Evolutionary conservation across 1,140 invertebrate species (phyloP).

Genomic region (Brachionus manjavacas): DNA sequence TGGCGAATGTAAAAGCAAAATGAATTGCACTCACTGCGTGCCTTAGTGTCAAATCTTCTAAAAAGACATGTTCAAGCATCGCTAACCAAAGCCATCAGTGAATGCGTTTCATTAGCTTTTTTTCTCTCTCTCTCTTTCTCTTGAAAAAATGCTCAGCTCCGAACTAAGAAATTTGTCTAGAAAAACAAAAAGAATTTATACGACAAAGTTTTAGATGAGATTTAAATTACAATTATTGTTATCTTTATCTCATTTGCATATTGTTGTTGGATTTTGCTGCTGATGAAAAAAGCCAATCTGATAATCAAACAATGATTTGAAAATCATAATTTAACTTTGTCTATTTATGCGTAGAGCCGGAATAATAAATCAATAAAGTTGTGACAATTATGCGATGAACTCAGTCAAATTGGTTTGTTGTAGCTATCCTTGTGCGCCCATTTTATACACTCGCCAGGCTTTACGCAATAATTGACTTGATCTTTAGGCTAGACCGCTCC

Average conservation of each 20-base stretch:
- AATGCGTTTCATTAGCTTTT: conserved; percentile 30
- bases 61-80: neutral
- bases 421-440: neutral
- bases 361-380: conserved; percentile 25
- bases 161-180: neutral
- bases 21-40: conserved; percentile 38
- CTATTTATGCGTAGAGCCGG: neutral
- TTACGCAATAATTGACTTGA: neutral
- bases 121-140: neutral
- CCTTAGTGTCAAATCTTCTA: neutral
- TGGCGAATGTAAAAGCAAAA: neutral
- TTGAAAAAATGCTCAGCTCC: neutral
- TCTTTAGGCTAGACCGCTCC: neutral
- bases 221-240: conserved; percentile 36
- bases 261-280: neutral
- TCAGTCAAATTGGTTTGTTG: neutral
- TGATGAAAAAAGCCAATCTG: neutral
- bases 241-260: conserved; percentile 38
- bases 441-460: neutral
- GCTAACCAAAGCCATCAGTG: conserved; percentile 33
- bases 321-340: conserved; percentile 26
- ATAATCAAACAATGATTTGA: neutral
- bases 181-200: conserved; percentile 7
- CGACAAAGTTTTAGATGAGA: neutral
- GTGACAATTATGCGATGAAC: neutral